These are phyloP conservation scores for Riptortus pedestris DNA, from an alignment of 1,140 invertebrate genomes.

Conservation along the genomic window DNA sequence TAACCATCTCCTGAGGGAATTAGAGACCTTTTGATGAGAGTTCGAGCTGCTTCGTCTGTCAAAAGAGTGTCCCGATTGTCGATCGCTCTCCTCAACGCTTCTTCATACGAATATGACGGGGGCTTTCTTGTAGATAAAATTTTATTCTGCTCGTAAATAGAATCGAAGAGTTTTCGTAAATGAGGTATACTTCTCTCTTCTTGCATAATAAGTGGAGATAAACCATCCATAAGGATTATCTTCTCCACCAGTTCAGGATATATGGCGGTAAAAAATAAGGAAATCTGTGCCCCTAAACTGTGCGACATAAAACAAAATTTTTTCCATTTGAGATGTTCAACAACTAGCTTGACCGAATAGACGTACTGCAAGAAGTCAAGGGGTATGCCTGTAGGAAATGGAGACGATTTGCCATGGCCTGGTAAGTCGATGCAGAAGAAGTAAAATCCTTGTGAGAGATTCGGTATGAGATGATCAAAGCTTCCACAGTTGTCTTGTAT, in stretches of 20 bases:
- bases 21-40: slow-evolving; percentile 41
- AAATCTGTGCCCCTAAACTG: slow-evolving; percentile 46
- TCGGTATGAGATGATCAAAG: slow-evolving; percentile 51
- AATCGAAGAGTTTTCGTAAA: slow-evolving; percentile 34
- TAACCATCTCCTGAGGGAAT: slow-evolving; percentile 34
- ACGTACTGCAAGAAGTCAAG: slow-evolving; percentile 41
- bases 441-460: slow-evolving; percentile 46
- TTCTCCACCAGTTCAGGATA: slow-evolving; percentile 43
- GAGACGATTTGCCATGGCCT: slow-evolving; percentile 56
- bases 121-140: slow-evolving; percentile 32
- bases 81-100: slow-evolving; percentile 40
- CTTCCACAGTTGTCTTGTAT: slow-evolving; percentile 50
- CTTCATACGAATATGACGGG: slow-evolving; percentile 41
- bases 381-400: slow-evolving; percentile 42
- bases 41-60: slow-evolving; percentile 39
- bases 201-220: slow-evolving; percentile 35
- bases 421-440: slow-evolving; percentile 57
- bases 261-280: slow-evolving; percentile 38
- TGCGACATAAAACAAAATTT: slow-evolving; percentile 46
- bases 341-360: slow-evolving; percentile 41
- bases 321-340: slow-evolving; percentile 47
- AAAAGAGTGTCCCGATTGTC: slow-evolving; percentile 35
- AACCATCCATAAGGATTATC: slow-evolving; percentile 44
- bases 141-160: slow-evolving; percentile 23
- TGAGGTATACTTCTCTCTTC: slow-evolving; percentile 33